Percentiles rank a stretch among this genome's conserved stretches.
Evolutionary conservation across 2,113 vertebrate genomes (phyloP).

Genomic region (Thunnus thynnus): DNA sequence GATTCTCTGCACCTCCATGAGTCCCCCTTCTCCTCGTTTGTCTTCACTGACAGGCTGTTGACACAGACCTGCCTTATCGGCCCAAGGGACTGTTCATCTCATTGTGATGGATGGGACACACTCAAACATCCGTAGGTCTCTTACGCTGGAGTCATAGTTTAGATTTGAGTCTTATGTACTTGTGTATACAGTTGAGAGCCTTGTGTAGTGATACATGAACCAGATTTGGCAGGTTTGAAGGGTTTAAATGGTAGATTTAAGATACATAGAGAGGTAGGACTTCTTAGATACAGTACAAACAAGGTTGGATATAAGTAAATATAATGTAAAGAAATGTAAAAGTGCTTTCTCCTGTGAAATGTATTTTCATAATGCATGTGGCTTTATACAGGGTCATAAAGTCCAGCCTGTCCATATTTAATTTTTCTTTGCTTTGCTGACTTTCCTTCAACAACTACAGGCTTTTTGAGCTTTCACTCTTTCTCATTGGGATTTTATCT

Average conservation of each 20-base stretch:
- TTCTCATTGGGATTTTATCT: neutral
- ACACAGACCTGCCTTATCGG: constrained; percentile 71
- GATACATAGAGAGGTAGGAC: neutral
- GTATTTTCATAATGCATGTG: constrained; percentile 6
- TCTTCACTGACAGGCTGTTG: constrained; percentile 79
- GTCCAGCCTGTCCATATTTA: neutral
- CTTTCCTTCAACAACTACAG: neutral
- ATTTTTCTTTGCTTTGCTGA: neutral
- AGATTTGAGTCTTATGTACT: constrained; percentile 45
- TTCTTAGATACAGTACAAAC: neutral
- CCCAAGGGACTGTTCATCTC: constrained; percentile 63
- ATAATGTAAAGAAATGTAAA: too few species aligned
- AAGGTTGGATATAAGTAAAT: too few species aligned
- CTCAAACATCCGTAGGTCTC: constrained; percentile 47
- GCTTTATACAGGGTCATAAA: neutral
- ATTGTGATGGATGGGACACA: constrained; percentile 68
- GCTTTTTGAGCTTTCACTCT: neutral
- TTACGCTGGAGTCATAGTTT: constrained; percentile 26
- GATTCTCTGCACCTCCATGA: constrained; percentile 37
- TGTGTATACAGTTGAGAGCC: constrained; percentile 44
- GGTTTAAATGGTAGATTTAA: constrained; percentile 27
- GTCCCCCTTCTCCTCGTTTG: constrained; percentile 64
- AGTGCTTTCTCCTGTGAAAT: neutral
- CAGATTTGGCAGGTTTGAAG: constrained; percentile 34
- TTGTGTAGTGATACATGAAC: constrained; percentile 5